A percentile compares a stretch with the other conserved stretches of the same genome.
Conservation (phyloP, 2,113 vertebrate genomes). For the Lepus europaeus region DNA sequence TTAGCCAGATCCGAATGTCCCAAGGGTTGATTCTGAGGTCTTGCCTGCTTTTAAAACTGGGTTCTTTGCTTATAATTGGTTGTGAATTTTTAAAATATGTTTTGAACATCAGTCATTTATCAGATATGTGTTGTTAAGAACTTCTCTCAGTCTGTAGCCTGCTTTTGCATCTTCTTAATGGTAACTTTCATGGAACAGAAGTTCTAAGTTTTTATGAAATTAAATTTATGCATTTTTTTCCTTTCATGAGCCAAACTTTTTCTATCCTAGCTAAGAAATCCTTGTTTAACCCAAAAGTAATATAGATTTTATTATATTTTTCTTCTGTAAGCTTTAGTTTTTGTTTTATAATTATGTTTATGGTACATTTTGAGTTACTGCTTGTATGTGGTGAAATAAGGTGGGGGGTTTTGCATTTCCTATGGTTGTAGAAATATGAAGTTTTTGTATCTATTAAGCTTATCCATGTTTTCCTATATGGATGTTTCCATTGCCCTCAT, state of each 20-base stretch:
- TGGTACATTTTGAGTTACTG: constrained; percentile 26
- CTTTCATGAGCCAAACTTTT: constrained; percentile 8
- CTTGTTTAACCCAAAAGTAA: constrained; percentile 8
- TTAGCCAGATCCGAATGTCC: too few species aligned
- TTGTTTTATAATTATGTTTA: constrained; percentile 8
- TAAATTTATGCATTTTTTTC: not conserved
- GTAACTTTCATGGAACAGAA: constrained; percentile 28
- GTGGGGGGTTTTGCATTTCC: not conserved
- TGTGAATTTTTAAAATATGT: constrained; percentile 38
- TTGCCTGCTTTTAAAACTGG: not conserved
- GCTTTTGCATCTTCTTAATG: constrained; percentile 42
- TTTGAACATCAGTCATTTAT: constrained; percentile 9
- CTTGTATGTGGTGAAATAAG: not conserved
- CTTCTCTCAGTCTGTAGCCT: not conserved
- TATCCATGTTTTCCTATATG: not conserved
- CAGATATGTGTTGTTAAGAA: not conserved
- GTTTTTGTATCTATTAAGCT: not conserved
- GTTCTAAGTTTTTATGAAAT: constrained; percentile 12
- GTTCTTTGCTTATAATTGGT: not conserved
- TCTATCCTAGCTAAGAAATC: not conserved
- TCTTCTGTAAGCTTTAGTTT: constrained; percentile 43
- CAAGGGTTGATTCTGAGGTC: not conserved
- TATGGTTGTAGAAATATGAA: not conserved
- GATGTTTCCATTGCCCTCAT: constrained; percentile 11
- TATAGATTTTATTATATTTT: not conserved